Evolutionary conservation across 2,797 vertebrate species (phyloP).

Genomic region (Chromobotia macracanthus): DNA sequence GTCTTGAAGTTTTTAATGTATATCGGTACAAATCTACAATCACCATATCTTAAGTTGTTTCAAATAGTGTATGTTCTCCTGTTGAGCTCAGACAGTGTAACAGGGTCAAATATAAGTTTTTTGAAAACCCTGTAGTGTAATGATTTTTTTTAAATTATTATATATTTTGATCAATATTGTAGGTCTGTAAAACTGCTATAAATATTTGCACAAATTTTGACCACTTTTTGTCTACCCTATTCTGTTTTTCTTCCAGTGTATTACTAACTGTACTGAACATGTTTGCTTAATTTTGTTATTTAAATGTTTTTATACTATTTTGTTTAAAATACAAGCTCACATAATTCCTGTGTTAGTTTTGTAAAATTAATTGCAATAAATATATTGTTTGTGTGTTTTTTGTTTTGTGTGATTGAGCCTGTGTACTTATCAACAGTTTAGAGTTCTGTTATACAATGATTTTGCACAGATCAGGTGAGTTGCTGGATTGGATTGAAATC

Average conservation of each 20-base stretch:
- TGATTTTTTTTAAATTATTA: no score
- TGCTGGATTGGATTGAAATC: neutral
- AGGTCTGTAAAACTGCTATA: conserved; percentile 44
- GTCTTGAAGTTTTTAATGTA: conserved; percentile 9
- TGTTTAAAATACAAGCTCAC: conserved; percentile 62
- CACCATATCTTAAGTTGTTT: neutral
- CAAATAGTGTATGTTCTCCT: no score
- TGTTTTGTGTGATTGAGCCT: neutral
- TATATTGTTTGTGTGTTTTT: conserved; percentile 40
- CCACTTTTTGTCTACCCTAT: conserved; percentile 47
- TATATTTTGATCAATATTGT: conserved; percentile 39
- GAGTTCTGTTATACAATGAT: neutral
- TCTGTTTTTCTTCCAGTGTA: conserved; percentile 54
- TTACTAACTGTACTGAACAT: conserved; percentile 62
- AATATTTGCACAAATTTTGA: conserved; percentile 56
- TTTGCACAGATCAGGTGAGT: neutral
- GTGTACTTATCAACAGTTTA: no score
- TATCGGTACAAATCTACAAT: conserved; percentile 32
- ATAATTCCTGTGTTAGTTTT: conserved; percentile 62
- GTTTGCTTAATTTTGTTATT: conserved; percentile 68
- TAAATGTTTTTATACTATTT: conserved; percentile 66
- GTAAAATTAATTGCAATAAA: conserved; percentile 76
- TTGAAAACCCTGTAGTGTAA: conserved; percentile 34
- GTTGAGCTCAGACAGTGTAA: neutral
- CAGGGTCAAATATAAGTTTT: neutral